phyloP scores from a whole-genome alignment of 1,140 invertebrate species.

The Coenobita brevimanus region DNA sequence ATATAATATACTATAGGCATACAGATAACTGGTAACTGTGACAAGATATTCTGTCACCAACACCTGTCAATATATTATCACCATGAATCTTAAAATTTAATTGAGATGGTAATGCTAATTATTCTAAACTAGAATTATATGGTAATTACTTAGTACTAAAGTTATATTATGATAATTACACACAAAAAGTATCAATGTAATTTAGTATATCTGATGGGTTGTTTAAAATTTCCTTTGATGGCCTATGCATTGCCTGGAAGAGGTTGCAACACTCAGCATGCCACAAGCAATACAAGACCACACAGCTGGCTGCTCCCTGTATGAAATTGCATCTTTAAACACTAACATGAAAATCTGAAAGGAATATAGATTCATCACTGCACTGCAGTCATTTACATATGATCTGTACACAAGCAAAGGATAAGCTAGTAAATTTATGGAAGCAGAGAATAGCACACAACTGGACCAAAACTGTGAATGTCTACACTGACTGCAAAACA shows the following conservation, averaged over 20 bases:
- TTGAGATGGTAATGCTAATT: too few relatives aligned
- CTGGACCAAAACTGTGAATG: slow-evolving; percentile 11
- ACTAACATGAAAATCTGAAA: slow-evolving; percentile 7
- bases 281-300: slow-evolving; percentile 37
- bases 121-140: not conserved
- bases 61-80: too few relatives aligned
- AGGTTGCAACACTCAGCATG: slow-evolving; percentile 58
- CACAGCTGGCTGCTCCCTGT: not conserved
- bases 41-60: too few relatives aligned
- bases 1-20: too few relatives aligned
- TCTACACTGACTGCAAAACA: slow-evolving; percentile 9
- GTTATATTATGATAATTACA: not conserved
- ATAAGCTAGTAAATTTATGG: slow-evolving; percentile 49
- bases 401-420: slow-evolving; percentile 30
- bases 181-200: not conserved
- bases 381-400: slow-evolving; percentile 15
- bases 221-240: not conserved
- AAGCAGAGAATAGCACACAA: slow-evolving; percentile 59
- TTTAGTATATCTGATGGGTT: not conserved
- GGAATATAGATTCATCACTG: slow-evolving; percentile 16
- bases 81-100: too few relatives aligned
- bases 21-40: too few relatives aligned
- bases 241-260: slow-evolving; percentile 51
- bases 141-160: not conserved
- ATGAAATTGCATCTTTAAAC: not conserved